These are phyloP conservation scores for Capitella teleta DNA, from an alignment of 1,140 invertebrate genomes.

Conservation along the genomic window DNA sequence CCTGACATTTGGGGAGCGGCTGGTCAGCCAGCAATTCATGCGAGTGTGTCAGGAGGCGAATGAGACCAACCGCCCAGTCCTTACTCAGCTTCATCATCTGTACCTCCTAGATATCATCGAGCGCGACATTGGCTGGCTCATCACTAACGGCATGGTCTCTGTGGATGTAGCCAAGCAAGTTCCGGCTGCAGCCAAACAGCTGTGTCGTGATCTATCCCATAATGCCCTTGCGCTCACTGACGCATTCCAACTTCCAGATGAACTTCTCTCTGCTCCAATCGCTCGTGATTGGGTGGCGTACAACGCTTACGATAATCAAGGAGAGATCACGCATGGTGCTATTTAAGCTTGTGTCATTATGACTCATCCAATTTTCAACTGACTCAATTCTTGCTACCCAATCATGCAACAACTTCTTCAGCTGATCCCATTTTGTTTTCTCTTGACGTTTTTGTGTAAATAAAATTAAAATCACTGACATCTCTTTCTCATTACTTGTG, in stretches of 20 bases:
- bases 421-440: no score
- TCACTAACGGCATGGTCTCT: constrained; percentile 18
- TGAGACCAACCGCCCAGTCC: constrained; percentile 13
- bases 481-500: no score
- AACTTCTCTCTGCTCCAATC: constrained; percentile 32
- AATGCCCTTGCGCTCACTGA: constrained; percentile 25
- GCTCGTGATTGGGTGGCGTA: constrained; percentile 30
- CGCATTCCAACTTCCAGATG: constrained; percentile 26
- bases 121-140: constrained; percentile 18
- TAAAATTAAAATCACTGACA: no score
- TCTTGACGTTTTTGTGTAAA: no score
- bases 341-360: no score
- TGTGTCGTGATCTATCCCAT: constrained; percentile 22
- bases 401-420: no score
- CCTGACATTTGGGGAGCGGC: constrained; percentile 23
- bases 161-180: constrained; percentile 5
- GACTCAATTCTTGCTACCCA: no score
- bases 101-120: constrained; percentile 21
- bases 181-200: constrained; percentile 2
- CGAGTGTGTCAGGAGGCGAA: constrained; percentile 15
- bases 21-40: constrained; percentile 25
- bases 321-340: no score
- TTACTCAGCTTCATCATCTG: constrained; percentile 21
- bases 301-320: constrained; percentile 16
- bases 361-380: no score